Evolutionary conservation across 2,797 vertebrate species (phyloP).

Genomic region (Gastrophryne carolinensis): DNA sequence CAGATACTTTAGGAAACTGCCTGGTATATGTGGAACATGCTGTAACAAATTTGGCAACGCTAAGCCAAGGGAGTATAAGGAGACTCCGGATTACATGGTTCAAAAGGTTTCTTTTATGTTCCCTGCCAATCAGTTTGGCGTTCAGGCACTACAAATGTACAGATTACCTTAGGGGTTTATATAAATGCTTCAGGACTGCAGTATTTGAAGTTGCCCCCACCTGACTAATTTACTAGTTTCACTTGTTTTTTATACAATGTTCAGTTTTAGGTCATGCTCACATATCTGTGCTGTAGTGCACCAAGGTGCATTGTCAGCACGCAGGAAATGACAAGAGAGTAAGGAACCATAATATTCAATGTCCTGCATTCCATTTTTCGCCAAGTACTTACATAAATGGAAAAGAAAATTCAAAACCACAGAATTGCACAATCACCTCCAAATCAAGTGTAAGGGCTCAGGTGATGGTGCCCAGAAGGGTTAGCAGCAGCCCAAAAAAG

Average conservation of each 20-base stretch:
- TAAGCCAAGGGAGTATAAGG: background rate
- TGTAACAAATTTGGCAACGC: conserved; percentile 24
- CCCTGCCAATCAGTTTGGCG: background rate
- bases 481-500: too few species aligned
- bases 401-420: too few species aligned
- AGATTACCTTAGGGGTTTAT: background rate
- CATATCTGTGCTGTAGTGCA: too few species aligned
- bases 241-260: background rate
- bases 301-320: too few species aligned
- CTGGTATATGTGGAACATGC: conserved; percentile 28
- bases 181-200: background rate
- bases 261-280: too few species aligned
- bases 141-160: background rate
- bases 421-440: too few species aligned
- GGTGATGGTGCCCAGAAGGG: too few species aligned
- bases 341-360: too few species aligned
- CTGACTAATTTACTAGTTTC: background rate
- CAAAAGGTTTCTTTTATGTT: conserved; percentile 3
- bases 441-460: too few species aligned
- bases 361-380: too few species aligned
- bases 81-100: conserved; percentile 11
- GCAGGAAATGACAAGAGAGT: too few species aligned
- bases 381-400: too few species aligned
- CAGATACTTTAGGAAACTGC: conserved; percentile 32
- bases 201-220: background rate